phyloP scores from a whole-genome alignment of 2,888 invertebrate genomes.

The Cactoblastis cactorum region DNA sequence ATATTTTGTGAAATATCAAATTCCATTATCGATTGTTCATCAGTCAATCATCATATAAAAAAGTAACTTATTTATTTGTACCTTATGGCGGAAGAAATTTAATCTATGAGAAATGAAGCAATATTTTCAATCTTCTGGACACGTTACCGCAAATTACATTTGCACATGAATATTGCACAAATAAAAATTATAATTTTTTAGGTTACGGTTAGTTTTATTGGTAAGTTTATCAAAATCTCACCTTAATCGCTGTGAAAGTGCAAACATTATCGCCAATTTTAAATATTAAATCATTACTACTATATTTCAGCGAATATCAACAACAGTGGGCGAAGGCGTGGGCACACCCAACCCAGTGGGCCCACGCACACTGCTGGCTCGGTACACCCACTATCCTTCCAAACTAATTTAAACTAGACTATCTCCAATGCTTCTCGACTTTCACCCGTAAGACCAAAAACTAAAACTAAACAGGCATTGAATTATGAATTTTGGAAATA shows the following conservation, averaged over 20 bases:
- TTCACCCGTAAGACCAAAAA: not conserved
- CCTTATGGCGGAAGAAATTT: too few species aligned
- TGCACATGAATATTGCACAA: too few species aligned
- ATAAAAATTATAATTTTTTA: too few species aligned
- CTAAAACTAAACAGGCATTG: constrained; percentile 3
- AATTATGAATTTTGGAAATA: constrained; percentile 1
- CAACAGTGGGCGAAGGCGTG: constrained; percentile 41
- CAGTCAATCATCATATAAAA: constrained; percentile 18
- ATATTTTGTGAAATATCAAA: not conserved
- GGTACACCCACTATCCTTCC: constrained; percentile 15
- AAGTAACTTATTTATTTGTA: too few species aligned
- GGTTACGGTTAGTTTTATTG: too few species aligned
- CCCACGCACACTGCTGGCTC: constrained; percentile 36
- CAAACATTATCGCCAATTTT: not conserved
- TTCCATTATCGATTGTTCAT: constrained; percentile 16
- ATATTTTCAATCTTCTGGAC: too few species aligned
- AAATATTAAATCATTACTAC: constrained; percentile 15
- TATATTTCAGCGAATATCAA: constrained; percentile 38
- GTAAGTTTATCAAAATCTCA: not conserved
- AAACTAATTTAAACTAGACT: constrained; percentile 16
- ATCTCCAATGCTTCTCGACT: constrained; percentile 23
- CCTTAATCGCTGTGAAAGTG: not conserved
- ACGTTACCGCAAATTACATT: too few species aligned
- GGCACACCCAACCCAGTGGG: constrained; percentile 43
- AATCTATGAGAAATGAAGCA: too few species aligned